Percentiles rank a stretch among this genome's conserved stretches.
These are phyloP conservation scores for Teinopalpus imperialis DNA, from an alignment of 2,888 invertebrate genomes.

Conservation along the genomic window DNA sequence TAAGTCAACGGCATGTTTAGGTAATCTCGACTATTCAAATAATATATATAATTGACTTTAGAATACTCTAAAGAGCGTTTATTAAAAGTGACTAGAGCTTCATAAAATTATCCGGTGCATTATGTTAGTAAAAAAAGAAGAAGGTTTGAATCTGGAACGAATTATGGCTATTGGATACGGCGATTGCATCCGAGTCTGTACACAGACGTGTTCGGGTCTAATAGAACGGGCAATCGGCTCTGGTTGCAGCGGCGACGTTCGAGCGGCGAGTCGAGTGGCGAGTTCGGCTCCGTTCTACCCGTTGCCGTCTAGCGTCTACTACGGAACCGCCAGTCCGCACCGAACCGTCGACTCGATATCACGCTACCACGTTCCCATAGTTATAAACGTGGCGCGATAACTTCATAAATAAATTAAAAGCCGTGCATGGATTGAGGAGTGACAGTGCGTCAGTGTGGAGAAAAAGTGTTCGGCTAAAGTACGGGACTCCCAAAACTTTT, in stretches of 20 bases:
- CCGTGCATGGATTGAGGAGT: constrained; percentile 62
- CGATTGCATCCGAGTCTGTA: constrained; percentile 28
- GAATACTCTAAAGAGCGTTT: too few relatives aligned
- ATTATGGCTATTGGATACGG: constrained; percentile 26
- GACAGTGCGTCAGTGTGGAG: constrained; percentile 72
- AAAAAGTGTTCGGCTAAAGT: constrained; percentile 55
- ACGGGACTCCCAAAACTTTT: constrained; percentile 49
- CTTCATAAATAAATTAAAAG: constrained; percentile 44
- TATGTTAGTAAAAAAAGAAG: too few relatives aligned
- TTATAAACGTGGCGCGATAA: constrained; percentile 55
- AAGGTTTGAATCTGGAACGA: constrained; percentile 17
- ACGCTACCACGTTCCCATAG: constrained; percentile 50
- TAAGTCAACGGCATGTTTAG: too few relatives aligned
- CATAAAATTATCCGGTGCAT: too few relatives aligned
- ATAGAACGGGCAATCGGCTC: constrained; percentile 41
- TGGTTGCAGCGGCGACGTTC: constrained; percentile 40
- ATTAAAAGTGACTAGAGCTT: too few relatives aligned
- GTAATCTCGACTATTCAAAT: too few relatives aligned
- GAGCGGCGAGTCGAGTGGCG: constrained; percentile 31
- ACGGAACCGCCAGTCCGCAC: constrained; percentile 56
- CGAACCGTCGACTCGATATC: constrained; percentile 56
- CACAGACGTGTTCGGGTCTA: constrained; percentile 34
- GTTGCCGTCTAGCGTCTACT: constrained; percentile 22
- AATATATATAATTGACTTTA: too few relatives aligned
- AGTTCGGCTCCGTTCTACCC: constrained; percentile 30